A percentile compares a stretch with the other conserved stretches of the same genome.
phyloP scores from a whole-genome alignment of 2,797 vertebrate species.

The Pitangus sulphuratus region DNA sequence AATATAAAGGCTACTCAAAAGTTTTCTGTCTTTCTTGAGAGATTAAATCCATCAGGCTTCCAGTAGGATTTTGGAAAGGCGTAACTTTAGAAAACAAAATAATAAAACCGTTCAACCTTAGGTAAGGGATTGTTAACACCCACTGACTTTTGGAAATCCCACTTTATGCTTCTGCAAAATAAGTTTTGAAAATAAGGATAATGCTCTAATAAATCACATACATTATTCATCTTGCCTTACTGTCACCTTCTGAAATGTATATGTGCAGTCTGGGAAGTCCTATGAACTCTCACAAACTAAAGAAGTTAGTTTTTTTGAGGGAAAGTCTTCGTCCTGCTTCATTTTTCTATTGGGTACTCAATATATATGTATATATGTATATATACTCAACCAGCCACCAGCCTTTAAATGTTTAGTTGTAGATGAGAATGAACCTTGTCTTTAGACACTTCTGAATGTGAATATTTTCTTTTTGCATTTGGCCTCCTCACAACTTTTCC shows the following conservation, averaged over 20 bases:
- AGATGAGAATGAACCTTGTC: background rate
- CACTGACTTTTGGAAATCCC: background rate
- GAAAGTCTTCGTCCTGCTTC: background rate
- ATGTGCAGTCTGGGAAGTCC: background rate
- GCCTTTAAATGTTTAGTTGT: background rate
- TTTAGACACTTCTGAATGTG: background rate
- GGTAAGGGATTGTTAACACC: background rate
- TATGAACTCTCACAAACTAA: background rate
- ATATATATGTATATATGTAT: no score
- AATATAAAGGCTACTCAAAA: background rate
- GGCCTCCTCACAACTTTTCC: background rate
- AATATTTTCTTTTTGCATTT: background rate
- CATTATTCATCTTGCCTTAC: background rate
- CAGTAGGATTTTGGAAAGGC: background rate
- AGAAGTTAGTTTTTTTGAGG: background rate
- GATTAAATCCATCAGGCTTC: background rate
- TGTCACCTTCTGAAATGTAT: background rate
- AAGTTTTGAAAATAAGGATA: background rate
- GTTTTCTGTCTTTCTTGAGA: background rate
- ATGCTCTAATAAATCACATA: background rate
- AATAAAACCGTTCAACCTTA: background rate
- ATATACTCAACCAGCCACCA: background rate
- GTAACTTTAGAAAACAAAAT: background rate
- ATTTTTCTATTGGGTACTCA: background rate
- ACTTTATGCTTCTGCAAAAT: background rate